A percentile compares a stretch with the other conserved stretches of the same genome.
phyloP scores from a whole-genome alignment of 2,113 vertebrate genomes.

The Gymnocephalus cernua region DNA sequence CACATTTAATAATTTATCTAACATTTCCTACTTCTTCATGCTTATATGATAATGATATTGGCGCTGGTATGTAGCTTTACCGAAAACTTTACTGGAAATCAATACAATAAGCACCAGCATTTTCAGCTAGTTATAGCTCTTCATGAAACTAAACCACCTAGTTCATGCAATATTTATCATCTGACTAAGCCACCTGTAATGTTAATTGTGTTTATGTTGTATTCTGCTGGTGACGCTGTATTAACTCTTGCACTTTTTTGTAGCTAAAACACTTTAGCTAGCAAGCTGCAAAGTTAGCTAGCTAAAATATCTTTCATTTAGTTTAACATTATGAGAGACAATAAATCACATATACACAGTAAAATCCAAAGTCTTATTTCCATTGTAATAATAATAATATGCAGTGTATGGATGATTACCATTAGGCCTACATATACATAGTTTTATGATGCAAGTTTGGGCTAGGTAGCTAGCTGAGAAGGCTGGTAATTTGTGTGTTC shows the following conservation, averaged over 20 bases:
- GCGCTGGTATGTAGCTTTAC: background rate
- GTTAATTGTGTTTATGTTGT: background rate
- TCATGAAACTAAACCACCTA: background rate
- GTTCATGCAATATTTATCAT: background rate
- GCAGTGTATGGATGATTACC: background rate
- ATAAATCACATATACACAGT: background rate
- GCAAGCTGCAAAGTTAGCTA: background rate
- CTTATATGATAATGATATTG: background rate
- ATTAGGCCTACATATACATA: background rate
- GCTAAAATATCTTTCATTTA: background rate
- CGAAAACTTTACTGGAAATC: background rate
- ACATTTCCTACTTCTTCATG: background rate
- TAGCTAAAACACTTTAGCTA: background rate
- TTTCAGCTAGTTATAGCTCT: background rate
- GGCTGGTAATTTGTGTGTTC: background rate
- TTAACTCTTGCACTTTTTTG: background rate
- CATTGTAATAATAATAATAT: too few species aligned
- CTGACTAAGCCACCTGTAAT: background rate
- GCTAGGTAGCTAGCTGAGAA: background rate
- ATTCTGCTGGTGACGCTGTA: background rate
- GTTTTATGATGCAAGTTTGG: background rate
- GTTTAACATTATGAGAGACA: background rate
- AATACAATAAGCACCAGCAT: background rate
- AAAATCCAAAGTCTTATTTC: background rate
- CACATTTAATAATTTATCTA: background rate